Percentiles rank a stretch among this genome's conserved stretches.
These are phyloP conservation scores for Sicus ferrugineus DNA, from an alignment of 2,888 invertebrate genomes.

Conservation along the genomic window DNA sequence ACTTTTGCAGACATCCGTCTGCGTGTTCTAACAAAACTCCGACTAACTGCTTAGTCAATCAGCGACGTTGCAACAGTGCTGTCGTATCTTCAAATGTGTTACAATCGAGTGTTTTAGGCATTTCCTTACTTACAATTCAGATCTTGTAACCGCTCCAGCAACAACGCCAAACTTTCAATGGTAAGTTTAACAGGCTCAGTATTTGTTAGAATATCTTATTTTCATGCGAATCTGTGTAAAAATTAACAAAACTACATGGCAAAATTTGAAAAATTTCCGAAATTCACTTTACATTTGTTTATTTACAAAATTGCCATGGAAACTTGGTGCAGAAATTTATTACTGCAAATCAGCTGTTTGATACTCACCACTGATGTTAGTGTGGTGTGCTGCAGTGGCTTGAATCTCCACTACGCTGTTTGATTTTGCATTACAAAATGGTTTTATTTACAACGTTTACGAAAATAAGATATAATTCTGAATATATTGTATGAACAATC, in stretches of 20 bases:
- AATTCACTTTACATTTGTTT: conserved; percentile 25
- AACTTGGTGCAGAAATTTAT: conserved; percentile 14
- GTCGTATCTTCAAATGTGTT: conserved; percentile 5
- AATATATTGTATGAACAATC: too few species aligned
- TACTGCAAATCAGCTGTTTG: conserved; percentile 25
- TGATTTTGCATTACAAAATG: too few species aligned
- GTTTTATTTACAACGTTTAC: too few species aligned
- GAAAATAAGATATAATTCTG: too few species aligned
- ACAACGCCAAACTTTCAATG: background rate
- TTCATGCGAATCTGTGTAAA: background rate
- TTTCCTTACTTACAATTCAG: conserved; percentile 1
- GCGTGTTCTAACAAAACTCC: conserved; percentile 1
- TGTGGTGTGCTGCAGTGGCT: too few species aligned
- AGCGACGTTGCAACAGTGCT: conserved; percentile 21
- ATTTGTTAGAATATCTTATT: background rate
- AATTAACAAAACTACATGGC: background rate
- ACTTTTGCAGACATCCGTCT: conserved; percentile 25
- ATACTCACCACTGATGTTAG: too few species aligned
- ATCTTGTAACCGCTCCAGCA: background rate
- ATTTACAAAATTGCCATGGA: conserved; percentile 32
- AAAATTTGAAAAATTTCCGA: background rate
- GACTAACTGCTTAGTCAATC: conserved; percentile 19
- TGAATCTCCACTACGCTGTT: too few species aligned
- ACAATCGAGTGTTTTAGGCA: background rate
- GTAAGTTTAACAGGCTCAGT: background rate